Conservation (phyloP, 2,888 invertebrate species). For the Steinernema hermaphroditum region DNA sequence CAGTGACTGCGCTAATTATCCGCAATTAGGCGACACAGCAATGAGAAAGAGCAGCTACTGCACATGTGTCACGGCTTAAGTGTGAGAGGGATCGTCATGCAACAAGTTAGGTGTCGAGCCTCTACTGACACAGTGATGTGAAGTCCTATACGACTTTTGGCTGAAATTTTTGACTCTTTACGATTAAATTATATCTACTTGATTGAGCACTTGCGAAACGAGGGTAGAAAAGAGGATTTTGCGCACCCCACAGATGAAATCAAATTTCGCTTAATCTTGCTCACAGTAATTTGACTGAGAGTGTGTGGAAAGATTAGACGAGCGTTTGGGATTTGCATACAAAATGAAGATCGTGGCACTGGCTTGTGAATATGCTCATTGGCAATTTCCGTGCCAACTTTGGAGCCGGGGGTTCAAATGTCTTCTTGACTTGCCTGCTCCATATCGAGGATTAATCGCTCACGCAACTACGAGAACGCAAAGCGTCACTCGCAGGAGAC, state of each 20-base stretch:
- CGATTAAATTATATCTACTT: slow-evolving; percentile 30
- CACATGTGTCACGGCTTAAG: not conserved
- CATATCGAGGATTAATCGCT: slow-evolving; percentile 11
- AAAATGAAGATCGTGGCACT: not conserved
- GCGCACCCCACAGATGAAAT: slow-evolving; percentile 19
- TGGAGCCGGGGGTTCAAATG: not conserved
- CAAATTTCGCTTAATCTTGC: slow-evolving; percentile 27
- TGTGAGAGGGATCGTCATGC: no score
- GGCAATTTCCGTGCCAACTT: slow-evolving; percentile 8
- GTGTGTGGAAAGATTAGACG: slow-evolving; percentile 27
- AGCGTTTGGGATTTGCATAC: slow-evolving; percentile 24
- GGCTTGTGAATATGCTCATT: not conserved
- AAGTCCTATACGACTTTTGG: slow-evolving; percentile 1
- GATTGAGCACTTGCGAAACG: slow-evolving; percentile 31
- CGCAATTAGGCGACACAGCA: not conserved
- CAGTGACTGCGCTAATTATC: slow-evolving; percentile 10
- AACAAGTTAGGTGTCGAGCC: no score
- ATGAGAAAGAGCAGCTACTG: not conserved
- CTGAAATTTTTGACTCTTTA: slow-evolving; percentile 19
- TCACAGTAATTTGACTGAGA: not conserved
- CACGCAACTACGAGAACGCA: not conserved
- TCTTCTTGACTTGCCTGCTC: not conserved
- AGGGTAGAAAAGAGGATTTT: slow-evolving; percentile 27
- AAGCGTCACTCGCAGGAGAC: slow-evolving; percentile 4
- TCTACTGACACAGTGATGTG: no score